phyloP scores from a whole-genome alignment of 2,888 invertebrate species.

The Andrena flavipes region DNA sequence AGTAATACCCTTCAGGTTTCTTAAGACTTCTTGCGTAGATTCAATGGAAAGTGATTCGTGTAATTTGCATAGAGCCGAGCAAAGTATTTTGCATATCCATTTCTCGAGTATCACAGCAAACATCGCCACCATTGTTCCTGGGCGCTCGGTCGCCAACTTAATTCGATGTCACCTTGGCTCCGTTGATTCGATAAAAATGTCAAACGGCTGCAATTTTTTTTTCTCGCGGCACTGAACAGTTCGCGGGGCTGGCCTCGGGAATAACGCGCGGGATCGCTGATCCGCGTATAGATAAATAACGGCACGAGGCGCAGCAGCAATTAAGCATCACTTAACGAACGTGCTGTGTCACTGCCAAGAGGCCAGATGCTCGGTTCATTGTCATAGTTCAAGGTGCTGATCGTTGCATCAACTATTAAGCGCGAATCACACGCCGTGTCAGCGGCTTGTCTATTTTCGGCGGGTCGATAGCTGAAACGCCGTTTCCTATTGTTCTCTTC shows the following conservation, averaged over 20 bases:
- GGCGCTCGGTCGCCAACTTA: neutral
- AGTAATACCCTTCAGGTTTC: too few relatives aligned
- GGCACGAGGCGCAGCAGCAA: conserved; percentile 41
- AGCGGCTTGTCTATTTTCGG: conserved; percentile 27
- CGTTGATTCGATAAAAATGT: conserved; percentile 5
- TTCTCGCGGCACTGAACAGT: neutral
- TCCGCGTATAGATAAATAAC: conserved; percentile 46
- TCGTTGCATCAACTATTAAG: conserved; percentile 50
- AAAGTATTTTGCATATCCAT: neutral
- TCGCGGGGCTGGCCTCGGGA: conserved; percentile 5
- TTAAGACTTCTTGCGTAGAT: too few relatives aligned
- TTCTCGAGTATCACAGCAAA: neutral
- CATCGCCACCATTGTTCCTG: neutral
- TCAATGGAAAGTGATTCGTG: too few relatives aligned
- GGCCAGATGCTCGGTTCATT: conserved; percentile 76
- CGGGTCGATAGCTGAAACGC: conserved; percentile 25
- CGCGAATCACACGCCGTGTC: conserved; percentile 35
- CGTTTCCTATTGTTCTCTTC: conserved; percentile 1
- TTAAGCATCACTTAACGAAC: conserved; percentile 58
- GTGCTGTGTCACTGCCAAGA: conserved; percentile 51
- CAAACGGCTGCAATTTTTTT: conserved; percentile 9
- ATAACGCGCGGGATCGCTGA: conserved; percentile 21
- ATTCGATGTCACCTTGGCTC: conserved; percentile 4
- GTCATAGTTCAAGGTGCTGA: conserved; percentile 79
- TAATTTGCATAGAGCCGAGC: neutral